These are phyloP conservation scores for Cynodonichthys magdalenae DNA, from an alignment of 2,797 vertebrate genomes.

Conservation along the genomic window DNA sequence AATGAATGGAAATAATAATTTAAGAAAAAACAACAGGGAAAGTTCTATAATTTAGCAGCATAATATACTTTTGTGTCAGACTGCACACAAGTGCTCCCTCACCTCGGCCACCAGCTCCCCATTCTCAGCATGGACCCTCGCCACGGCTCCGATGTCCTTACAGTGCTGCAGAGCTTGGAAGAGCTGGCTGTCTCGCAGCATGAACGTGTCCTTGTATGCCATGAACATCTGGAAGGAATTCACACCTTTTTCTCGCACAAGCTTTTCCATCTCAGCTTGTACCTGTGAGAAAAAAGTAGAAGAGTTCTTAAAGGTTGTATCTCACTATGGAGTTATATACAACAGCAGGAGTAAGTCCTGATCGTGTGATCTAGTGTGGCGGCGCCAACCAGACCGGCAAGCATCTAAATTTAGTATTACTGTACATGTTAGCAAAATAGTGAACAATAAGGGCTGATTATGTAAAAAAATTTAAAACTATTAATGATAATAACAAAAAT, in stretches of 20 bases:
- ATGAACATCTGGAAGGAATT: slow-evolving; percentile 99
- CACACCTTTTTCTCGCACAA: slow-evolving; percentile 94
- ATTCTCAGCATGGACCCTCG: slow-evolving; percentile 94
- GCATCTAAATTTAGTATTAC: too few relatives aligned
- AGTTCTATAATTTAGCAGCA: neutral
- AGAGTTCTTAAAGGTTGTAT: neutral
- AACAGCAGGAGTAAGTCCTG: too few relatives aligned
- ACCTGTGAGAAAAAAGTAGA: slow-evolving; percentile 77
- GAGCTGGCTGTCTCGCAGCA: slow-evolving; percentile 95
- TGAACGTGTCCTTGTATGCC: slow-evolving; percentile 96
- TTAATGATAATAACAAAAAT: too few relatives aligned
- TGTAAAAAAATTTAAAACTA: too few relatives aligned
- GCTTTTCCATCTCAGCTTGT: slow-evolving; percentile 91
- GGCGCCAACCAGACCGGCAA: too few relatives aligned
- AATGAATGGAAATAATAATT: too few relatives aligned
- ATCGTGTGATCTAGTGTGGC: too few relatives aligned
- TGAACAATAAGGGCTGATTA: too few relatives aligned
- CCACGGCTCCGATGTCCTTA: slow-evolving; percentile 92
- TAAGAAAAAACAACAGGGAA: neutral
- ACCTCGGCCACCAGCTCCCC: slow-evolving; percentile 97
- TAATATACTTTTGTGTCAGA: too few relatives aligned
- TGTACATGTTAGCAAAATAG: too few relatives aligned
- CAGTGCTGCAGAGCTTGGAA: slow-evolving; percentile 93
- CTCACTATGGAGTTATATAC: too few relatives aligned
- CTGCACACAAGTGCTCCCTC: slow-evolving; percentile 3